Conservation (phyloP, 1,140 invertebrate genomes). For the Drosophila eugracilis region DNA sequence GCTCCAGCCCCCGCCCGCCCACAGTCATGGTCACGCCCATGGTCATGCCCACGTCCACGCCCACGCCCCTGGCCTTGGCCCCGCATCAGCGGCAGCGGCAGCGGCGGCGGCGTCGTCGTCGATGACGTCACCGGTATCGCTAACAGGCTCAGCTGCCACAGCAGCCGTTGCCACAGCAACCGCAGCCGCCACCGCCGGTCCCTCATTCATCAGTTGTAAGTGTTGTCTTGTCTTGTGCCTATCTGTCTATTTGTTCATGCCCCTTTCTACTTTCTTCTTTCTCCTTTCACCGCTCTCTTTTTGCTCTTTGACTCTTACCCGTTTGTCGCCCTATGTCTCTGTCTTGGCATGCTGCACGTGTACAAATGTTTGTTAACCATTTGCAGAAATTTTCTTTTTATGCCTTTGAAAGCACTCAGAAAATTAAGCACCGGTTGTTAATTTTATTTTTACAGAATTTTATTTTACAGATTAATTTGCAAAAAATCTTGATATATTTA, state of each 20-base stretch:
- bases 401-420: conserved; percentile 22
- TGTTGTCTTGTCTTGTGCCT: conserved; percentile 53
- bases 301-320: too few species aligned
- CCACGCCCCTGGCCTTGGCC: conserved; percentile 12
- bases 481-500: too few species aligned
- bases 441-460: background rate
- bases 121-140: conserved; percentile 47
- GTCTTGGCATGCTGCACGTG: conserved; percentile 52
- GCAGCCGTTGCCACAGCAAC: conserved; percentile 41
- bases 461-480: background rate
- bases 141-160: conserved; percentile 43
- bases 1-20: conserved; percentile 17
- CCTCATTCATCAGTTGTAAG: conserved; percentile 82
- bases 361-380: conserved; percentile 31
- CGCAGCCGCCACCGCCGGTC: conserved; percentile 44
- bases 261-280: background rate
- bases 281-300: background rate
- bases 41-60: conserved; percentile 6
- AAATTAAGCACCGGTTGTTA: background rate
- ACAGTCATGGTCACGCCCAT: conserved; percentile 22
- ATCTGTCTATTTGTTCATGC: conserved; percentile 13
- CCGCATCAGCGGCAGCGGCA: conserved; percentile 1
- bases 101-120: too few species aligned
- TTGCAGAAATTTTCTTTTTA: conserved; percentile 26
- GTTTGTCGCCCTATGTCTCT: conserved; percentile 14